phyloP scores from a whole-genome alignment of 2,888 invertebrate species.

The Eupithecia vulgata region DNA sequence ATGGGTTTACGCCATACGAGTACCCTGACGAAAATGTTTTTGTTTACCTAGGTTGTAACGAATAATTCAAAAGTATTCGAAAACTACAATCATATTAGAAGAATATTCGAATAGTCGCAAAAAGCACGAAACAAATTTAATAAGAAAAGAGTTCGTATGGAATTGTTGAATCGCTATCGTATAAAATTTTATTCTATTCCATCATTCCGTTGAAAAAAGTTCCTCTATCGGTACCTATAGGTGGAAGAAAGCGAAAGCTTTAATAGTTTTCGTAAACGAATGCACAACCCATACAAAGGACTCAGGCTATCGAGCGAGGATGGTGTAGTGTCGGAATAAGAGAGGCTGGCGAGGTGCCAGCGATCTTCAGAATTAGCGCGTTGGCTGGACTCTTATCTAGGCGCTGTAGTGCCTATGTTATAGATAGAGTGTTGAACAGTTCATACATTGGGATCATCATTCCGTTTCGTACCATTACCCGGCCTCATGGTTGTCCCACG shows the following conservation, averaged over 20 bases:
- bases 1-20: neutral
- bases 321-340: neutral
- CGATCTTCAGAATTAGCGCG: slow-evolving; percentile 6
- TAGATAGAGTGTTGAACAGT: neutral
- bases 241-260: neutral
- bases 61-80: too few species aligned
- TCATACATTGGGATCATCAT: neutral
- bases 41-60: too few species aligned
- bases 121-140: too few species aligned
- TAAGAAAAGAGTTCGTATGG: too few species aligned
- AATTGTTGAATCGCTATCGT: too few species aligned
- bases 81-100: too few species aligned
- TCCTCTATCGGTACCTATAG: too few species aligned
- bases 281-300: neutral
- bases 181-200: too few species aligned
- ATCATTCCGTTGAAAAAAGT: too few species aligned
- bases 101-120: too few species aligned
- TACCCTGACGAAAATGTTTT: too few species aligned
- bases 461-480: neutral
- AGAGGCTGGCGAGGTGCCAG: slow-evolving; percentile 4
- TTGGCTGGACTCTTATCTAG: slow-evolving; percentile 3
- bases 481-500: neutral
- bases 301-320: neutral
- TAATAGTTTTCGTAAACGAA: neutral
- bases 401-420: neutral